Base-by-base conservation (phyloP, 2,888 invertebrate genomes). In the Sinodicranocentrus sp. region DNA sequence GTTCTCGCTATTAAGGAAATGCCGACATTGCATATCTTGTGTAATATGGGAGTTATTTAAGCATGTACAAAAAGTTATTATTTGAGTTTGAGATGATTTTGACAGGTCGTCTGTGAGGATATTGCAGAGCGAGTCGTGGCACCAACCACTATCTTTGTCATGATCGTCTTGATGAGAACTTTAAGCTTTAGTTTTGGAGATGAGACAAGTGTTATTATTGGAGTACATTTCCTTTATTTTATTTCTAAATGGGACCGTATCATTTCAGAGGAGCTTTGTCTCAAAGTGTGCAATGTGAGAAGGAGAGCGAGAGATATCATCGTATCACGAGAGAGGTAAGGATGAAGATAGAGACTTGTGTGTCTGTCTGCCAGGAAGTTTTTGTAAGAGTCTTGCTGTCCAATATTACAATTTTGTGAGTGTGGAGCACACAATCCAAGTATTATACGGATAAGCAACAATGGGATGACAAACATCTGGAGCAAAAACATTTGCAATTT, bases 401-500 rank as follows among this genome's bases (percentile, higher is more conserved):
- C 33, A n/a, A 33, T 33, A 33, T 33, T 33, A 57, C 48, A 48
- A 6, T 48, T 13, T 17, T 48, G 48, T 48, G 48, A 5, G 48
- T 39, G 39, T 39, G 39, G 8, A 39, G 13, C 39, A 48, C 43
- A n/a, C 17, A 15, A 43, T 26, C 17, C 0, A n/a, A 61, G 67
- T 54, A 67, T 17, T 57, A 68, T 68, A 75, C 76, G 68, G 59
- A 72, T 67, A 85, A 77, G 76, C 82, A 79, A 85, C 85, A 83
- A 85, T 82, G 82, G 79, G 78, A 77, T 73, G 83, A 83, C 79
- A 82, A 82, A 84, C 85, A 86, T 86, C 85, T 86, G 85, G 82
- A 84, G 80, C 84, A 73, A 73, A 67, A 82, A 23, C 82, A 86
- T 86, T 86, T 82, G 85, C 85, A 86, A 84, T 82, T 80, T 78